A percentile compares a stretch with the other conserved stretches of the same genome.
Conservation (phyloP, 1,140 invertebrate species). For the Phortica variegata region DNA sequence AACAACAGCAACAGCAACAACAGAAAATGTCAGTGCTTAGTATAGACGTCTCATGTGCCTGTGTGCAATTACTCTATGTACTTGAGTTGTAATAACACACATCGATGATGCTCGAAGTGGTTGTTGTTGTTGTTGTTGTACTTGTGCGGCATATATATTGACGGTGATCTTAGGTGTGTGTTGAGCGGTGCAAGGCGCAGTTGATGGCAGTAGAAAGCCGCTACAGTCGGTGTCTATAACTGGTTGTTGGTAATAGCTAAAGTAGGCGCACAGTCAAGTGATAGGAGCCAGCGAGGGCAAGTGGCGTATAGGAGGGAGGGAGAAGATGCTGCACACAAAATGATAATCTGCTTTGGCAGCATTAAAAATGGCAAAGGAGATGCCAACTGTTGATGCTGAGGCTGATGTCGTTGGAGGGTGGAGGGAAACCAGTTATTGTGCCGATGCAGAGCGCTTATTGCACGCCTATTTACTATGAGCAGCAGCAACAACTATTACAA, state of each 20-base stretch:
- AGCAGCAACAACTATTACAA: conserved; percentile 5
- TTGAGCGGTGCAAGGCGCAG: too few species aligned
- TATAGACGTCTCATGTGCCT: too few species aligned
- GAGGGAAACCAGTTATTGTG: conserved; percentile 44
- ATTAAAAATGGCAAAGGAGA: conserved; percentile 8
- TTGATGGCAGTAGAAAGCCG: too few species aligned
- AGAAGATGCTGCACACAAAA: conserved; percentile 23
- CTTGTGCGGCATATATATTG: too few species aligned
- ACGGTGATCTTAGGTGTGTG: too few species aligned
- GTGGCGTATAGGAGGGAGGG: conserved; percentile 7
- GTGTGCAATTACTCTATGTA: conserved; percentile 52
- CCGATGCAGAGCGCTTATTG: conserved; percentile 34
- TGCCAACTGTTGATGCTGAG: conserved; percentile 2
- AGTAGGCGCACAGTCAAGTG: background rate
- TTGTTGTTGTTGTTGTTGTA: too few species aligned
- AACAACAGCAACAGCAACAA: too few species aligned
- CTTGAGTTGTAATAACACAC: conserved; percentile 46
- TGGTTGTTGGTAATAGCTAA: background rate
- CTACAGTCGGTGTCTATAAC: too few species aligned
- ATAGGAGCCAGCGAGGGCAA: background rate
- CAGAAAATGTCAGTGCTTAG: too few species aligned
- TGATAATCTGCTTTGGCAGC: conserved; percentile 27
- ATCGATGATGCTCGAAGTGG: conserved; percentile 34
- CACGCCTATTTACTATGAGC: conserved; percentile 39
- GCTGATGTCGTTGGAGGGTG: background rate